Percentiles rank a stretch among this genome's conserved stretches.
Conservation (phyloP, 2,797 vertebrate genomes). For the Eurystomus glaucurus region DNA sequence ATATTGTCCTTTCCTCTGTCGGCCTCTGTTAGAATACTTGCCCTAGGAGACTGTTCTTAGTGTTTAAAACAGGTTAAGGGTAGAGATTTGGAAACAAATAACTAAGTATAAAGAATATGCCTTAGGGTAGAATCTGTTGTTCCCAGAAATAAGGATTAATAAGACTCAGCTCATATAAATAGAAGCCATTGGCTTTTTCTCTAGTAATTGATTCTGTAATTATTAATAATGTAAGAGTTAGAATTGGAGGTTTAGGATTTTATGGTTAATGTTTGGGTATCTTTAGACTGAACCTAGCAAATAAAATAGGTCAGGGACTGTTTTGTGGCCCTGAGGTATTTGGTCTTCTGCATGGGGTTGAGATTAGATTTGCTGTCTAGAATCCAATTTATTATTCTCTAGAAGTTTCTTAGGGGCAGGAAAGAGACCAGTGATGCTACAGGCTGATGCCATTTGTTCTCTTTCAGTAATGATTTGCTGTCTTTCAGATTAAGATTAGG, state of each 20-base stretch:
- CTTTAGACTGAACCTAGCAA: background rate
- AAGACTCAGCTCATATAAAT: background rate
- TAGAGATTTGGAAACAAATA: background rate
- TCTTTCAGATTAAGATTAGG: background rate
- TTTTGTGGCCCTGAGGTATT: background rate
- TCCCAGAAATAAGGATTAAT: background rate
- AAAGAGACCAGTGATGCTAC: background rate
- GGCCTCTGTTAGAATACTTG: background rate
- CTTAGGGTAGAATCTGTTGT: background rate
- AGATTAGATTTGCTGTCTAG: background rate
- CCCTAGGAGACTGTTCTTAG: background rate
- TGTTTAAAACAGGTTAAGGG: background rate
- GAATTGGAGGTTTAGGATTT: background rate
- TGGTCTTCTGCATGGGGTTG: background rate
- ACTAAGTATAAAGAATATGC: background rate
- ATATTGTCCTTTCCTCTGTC: background rate
- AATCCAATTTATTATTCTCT: background rate
- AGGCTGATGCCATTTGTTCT: background rate
- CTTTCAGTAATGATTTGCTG: background rate
- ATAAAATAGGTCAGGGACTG: background rate
- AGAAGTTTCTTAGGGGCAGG: background rate
- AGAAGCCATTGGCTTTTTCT: background rate
- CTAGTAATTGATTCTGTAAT: background rate
- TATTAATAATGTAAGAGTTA: background rate
- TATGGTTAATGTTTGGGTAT: background rate